phyloP scores from a whole-genome alignment of 2,113 vertebrate genomes.

The Oreotragus oreotragus region DNA sequence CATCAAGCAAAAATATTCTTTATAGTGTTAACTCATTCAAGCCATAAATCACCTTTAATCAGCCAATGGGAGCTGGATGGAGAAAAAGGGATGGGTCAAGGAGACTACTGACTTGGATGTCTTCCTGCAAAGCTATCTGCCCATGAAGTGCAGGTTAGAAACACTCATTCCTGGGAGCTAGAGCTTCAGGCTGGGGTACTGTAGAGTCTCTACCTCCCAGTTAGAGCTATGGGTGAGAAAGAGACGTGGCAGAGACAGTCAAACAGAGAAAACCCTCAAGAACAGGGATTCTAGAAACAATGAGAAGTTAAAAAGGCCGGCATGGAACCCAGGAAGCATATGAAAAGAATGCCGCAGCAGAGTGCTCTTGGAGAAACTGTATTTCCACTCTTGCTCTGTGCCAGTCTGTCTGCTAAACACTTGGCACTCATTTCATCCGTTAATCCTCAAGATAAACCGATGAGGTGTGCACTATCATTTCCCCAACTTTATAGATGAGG shows the following conservation, averaged over 20 bases:
- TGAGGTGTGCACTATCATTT: background rate
- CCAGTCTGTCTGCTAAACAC: background rate
- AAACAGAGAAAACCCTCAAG: background rate
- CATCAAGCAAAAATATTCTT: background rate
- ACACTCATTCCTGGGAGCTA: background rate
- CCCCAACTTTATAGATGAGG: background rate
- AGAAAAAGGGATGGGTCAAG: background rate
- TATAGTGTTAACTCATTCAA: background rate
- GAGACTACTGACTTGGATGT: background rate
- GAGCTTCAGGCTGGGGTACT: background rate
- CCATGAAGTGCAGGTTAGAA: background rate
- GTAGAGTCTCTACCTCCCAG: background rate
- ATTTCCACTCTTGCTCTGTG: background rate
- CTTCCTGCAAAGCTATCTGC: background rate
- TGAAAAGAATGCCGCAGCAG: background rate
- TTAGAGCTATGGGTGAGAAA: background rate
- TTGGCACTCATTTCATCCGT: background rate
- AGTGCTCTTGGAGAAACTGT: background rate
- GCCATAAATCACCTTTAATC: background rate
- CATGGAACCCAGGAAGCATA: background rate
- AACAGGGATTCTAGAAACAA: background rate
- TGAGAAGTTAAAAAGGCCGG: background rate
- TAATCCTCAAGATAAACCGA: background rate
- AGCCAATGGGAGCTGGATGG: background rate
- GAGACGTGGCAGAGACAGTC: background rate